These are phyloP conservation scores for Lordiphosa mommai DNA, from an alignment of 1,140 invertebrate genomes.

Conservation along the genomic window DNA sequence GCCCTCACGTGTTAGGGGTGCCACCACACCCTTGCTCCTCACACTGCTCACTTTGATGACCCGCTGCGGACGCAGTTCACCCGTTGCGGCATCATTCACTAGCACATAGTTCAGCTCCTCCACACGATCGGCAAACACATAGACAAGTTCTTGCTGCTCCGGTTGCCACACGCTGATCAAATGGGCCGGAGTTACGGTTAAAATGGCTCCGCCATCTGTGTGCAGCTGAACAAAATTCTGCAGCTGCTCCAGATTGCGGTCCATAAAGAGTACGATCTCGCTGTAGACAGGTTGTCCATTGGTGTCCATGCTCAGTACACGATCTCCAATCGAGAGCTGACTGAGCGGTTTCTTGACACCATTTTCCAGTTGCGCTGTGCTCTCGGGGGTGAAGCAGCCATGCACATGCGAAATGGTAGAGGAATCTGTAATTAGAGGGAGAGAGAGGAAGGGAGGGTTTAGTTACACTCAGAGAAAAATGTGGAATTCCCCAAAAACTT, in stretches of 20 bases:
- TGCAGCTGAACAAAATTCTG: slow-evolving; percentile 87
- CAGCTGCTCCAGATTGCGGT: slow-evolving; percentile 85
- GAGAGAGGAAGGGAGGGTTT: not conserved
- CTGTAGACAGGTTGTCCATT: slow-evolving; percentile 87
- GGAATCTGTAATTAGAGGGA: slow-evolving; percentile 88
- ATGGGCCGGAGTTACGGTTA: slow-evolving; percentile 93
- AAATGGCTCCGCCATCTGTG: slow-evolving; percentile 84
- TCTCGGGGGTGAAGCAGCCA: slow-evolving; percentile 89
- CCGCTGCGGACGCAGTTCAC: slow-evolving; percentile 82
- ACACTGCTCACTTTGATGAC: slow-evolving; percentile 84
- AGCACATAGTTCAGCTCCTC: slow-evolving; percentile 81
- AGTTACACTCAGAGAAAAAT: not conserved
- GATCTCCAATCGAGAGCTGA: slow-evolving; percentile 88
- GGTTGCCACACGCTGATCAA: slow-evolving; percentile 82
- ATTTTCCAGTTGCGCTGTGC: slow-evolving; percentile 82
- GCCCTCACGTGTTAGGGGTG: slow-evolving; percentile 92
- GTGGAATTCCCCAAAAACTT: not conserved
- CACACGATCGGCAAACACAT: slow-evolving; percentile 83
- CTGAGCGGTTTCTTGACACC: slow-evolving; percentile 84
- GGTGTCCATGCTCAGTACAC: slow-evolving; percentile 87
- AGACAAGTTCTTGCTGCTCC: slow-evolving; percentile 70
- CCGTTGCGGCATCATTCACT: slow-evolving; percentile 78
- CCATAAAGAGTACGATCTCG: slow-evolving; percentile 94
- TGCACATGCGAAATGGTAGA: slow-evolving; percentile 89
- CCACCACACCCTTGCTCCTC: slow-evolving; percentile 88